Conservation (phyloP, 2,888 invertebrate genomes). For the Bombylius major region DNA sequence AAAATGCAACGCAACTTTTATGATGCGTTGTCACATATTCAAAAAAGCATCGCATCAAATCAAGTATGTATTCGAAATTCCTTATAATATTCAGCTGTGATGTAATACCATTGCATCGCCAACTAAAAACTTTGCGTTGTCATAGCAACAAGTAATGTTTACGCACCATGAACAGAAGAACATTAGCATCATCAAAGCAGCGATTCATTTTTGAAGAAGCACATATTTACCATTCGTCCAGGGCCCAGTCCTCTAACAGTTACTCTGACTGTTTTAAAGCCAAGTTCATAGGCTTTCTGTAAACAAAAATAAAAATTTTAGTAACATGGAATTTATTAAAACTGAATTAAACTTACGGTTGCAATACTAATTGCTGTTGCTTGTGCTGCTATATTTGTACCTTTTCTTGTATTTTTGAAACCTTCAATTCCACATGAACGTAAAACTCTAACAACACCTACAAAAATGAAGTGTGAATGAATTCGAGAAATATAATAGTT, state of each 20-base stretch:
- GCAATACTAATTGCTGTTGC: slow-evolving; percentile 76
- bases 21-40: too few species aligned
- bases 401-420: slow-evolving; percentile 88
- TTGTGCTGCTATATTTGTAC: slow-evolving; percentile 94
- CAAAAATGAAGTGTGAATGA: slow-evolving; percentile 10
- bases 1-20: too few species aligned
- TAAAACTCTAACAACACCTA: slow-evolving; percentile 45
- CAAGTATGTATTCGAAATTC: too few species aligned
- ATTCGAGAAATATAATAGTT: too few species aligned
- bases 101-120: too few species aligned
- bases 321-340: slow-evolving; percentile 3
- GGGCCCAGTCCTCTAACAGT: slow-evolving; percentile 74
- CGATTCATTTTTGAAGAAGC: too few species aligned
- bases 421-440: slow-evolving; percentile 82
- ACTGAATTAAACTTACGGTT: slow-evolving; percentile 43
- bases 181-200: too few species aligned
- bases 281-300: slow-evolving; percentile 59
- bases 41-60: too few species aligned
- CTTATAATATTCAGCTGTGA: too few species aligned
- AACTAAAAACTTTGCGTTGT: too few species aligned
- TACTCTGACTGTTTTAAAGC: slow-evolving; percentile 63
- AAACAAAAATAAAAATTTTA: slow-evolving; percentile 20
- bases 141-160: too few species aligned
- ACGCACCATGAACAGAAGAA: too few species aligned
- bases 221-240: slow-evolving; percentile 71